Percentiles rank a stretch among this genome's conserved stretches.
Evolutionary conservation across 1,140 invertebrate species (phyloP).

Genomic region (Diuraphis noxia): DNA sequence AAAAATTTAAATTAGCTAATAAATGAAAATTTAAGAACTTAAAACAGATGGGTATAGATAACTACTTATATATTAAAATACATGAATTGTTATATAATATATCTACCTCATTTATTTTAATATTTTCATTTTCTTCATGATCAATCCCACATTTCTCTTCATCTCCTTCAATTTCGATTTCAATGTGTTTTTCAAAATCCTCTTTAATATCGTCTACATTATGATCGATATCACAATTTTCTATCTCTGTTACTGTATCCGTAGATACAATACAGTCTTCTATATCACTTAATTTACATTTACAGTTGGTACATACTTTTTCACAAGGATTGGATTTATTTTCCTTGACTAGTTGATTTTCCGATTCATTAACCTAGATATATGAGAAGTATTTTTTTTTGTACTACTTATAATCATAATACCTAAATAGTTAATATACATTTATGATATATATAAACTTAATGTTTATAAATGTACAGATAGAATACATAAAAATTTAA

Average conservation of each 20-base stretch:
- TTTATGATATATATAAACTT: background rate
- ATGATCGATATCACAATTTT: background rate
- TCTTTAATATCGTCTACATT: background rate
- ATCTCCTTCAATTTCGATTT: slow-evolving; percentile 13
- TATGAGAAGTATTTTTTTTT: background rate
- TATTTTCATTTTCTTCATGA: background rate
- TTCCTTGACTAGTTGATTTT: background rate
- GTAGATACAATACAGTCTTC: slow-evolving; percentile 33
- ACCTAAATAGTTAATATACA: background rate
- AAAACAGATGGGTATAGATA: background rate
- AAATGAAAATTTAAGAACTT: background rate
- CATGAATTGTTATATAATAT: background rate
- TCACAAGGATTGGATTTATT: background rate
- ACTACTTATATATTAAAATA: background rate
- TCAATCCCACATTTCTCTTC: background rate
- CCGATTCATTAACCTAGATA: background rate
- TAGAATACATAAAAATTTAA: background rate
- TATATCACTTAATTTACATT: slow-evolving; percentile 42
- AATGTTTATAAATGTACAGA: background rate
- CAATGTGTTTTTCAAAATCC: background rate
- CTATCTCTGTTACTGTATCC: background rate
- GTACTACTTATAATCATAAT: background rate
- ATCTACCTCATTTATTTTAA: background rate
- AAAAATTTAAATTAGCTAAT: background rate
- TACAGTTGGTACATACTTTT: slow-evolving; percentile 37